Percentiles rank a stretch among this genome's conserved stretches.
phyloP scores from a whole-genome alignment of 2,888 invertebrate genomes.

The Tinea pellionella region DNA sequence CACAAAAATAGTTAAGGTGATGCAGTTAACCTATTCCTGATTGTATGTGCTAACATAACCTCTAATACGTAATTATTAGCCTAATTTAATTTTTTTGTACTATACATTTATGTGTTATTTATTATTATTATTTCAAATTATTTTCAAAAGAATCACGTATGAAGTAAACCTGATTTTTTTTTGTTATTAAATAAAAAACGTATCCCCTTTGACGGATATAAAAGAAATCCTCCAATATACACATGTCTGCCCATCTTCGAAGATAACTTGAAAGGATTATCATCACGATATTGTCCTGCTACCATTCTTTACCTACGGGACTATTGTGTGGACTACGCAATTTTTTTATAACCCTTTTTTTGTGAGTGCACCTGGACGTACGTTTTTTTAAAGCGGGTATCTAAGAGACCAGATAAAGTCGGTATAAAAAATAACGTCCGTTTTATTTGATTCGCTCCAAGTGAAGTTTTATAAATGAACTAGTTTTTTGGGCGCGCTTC shows the following conservation, averaged over 20 bases:
- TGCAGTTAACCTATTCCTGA: no score
- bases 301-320: conserved; percentile 20
- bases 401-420: conserved; percentile 38
- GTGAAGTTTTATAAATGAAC: neutral
- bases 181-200: neutral
- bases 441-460: neutral
- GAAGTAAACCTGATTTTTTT: neutral
- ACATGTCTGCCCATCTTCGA: conserved; percentile 24
- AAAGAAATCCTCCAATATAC: conserved; percentile 5
- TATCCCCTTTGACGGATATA: neutral
- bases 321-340: conserved; percentile 25
- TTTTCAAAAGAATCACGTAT: no score
- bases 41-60: no score
- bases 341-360: conserved; percentile 27
- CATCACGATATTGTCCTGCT: conserved; percentile 27
- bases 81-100: no score
- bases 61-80: no score
- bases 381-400: conserved; percentile 43
- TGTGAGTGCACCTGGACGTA: conserved; percentile 42
- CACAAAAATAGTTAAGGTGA: no score
- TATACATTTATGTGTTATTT: no score
- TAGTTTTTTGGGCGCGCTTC: no score
- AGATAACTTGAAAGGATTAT: conserved; percentile 40
- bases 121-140: no score
- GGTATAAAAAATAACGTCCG: conserved; percentile 31